Evolutionary conservation across 2,888 invertebrate species (phyloP), one percentile per base, ranked within the genome.

Genomic region (Drosophila cognata): DNA sequence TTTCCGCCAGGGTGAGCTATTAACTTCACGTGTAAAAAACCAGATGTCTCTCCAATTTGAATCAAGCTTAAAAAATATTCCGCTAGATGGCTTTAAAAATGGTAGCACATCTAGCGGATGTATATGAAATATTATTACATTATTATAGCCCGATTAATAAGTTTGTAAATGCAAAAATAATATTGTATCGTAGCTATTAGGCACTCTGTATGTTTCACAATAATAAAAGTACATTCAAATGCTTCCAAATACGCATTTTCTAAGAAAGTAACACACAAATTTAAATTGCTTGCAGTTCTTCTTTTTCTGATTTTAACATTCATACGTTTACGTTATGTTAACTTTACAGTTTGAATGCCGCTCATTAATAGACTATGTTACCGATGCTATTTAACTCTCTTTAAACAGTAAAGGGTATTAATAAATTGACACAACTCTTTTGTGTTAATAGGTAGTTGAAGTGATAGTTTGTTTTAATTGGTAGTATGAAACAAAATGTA

Each of bases 281-380:
- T 61, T 18, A 61, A 53, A 62, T 25, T 48, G 7, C 2, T 18
- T 25, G 18, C 25, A 3, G 16, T 28, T 48, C 59, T 51, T 60
- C 36, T 36, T 60, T 29, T 61, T 62, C 13, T 16, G 11, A 13
- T 41, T 41, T 50, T 53, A 21, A 1, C 53, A 66, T 70, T 66
- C 58, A 18, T 16, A 13, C 18, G 28, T 16, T 8, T 43, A 21
- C 55, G 41, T 16, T 18, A 50, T 67, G 70, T 60, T 50, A 68
- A 43, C 21, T 55, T 50, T 29, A 55, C 64, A 66, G 51, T 50
- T 1, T 16, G n/a, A 29, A 18, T 28, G 31, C 28, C 31, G 33
- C 28, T 57, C 3, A 13, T 21, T 57, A 46, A 33, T 43, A 66
- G 35, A 25, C 1, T 11, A 13, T 51, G 7, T 21, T 35, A 13